Evolutionary conservation across 2,888 invertebrate genomes (phyloP), one percentile per base, ranked within the genome.

Genomic region (Heteromurus nitidus): DNA sequence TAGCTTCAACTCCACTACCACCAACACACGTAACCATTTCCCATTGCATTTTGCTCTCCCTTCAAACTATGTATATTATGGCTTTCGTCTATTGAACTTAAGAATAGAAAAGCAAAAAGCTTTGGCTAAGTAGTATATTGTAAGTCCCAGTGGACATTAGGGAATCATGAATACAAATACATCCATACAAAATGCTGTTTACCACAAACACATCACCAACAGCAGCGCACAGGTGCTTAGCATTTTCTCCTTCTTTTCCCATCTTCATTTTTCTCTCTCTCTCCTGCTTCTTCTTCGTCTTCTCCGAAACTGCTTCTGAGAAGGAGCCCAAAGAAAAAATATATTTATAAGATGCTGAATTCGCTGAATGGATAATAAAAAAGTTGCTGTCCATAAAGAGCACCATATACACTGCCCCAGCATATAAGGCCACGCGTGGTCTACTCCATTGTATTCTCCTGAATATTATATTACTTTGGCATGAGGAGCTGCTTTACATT

Each of bases 121-220:
- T 53, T 68, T 36, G 36, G 68, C 53, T 65, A 75, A 75, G 42
- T 75, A 75, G 65, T 75, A 75, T 75, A 75, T 75, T 75, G 55
- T 65, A 70, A 77, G 69, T 77, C 77, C 77, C 77, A 53, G 69
- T 77, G 77, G 77, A 77, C 77, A 77, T 77, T 77, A 77, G 69
- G 64, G 77, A 77, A 77, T 77, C 75, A 75, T 75, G 75, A 75
- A 75, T 75, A 75, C 75, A 75, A 75, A 75, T 75, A 75, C 75
- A 75, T 75, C 75, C 75, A 75, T 75, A 75, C 65, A 75, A 75
- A 75, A 75, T 75, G 75, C 75, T 75, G 75, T 75, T 75, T 75
- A 75, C 75, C 75, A 67, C 75, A 75, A 75, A 75, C 75, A 75
- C 75, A 74, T 65, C 65, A 75, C 24, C 65, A 65, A 47, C 22